Evolutionary conservation across 1,140 invertebrate genomes (phyloP), one percentile per base, ranked within the genome.

Genomic region (Drosophila sturtevanti): DNA sequence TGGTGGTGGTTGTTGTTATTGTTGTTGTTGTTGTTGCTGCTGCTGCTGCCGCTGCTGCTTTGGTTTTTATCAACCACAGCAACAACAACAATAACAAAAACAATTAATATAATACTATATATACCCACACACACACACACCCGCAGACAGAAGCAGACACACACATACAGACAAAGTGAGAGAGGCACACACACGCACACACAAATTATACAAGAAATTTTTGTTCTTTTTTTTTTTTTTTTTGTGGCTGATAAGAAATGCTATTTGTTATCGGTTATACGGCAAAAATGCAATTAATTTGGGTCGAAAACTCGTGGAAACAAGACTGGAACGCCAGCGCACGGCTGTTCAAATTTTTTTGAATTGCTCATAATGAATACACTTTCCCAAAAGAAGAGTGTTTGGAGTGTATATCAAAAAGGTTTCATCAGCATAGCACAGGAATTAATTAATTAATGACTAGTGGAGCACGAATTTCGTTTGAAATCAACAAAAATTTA

Each of bases 51-150:
- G n/a, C 9, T 60, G 35, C 21, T 60, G 41, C 72, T 77, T 59
- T 54, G 55, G 34, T 81, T 86, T 86, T 86, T 86, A 86, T 86
- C 81, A 86, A 78, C 27, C 27, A 31, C 27, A 31, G 37, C 31
- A 59, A n/a, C 56, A 37, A 55, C n/a, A 34, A 18, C 6, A 18
- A 60, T 16, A 60, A 24, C 56, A 22, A 60, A 22, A 21, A 60
- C 12, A 60, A 35, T 37, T 34, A 56, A 56, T 56, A 56, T 34
- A 34, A 31, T 56, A 56, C 54, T 34, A 56, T 34, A 35, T 54
- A 54, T 7, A 22, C 22, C 24, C 14, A 55, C 1, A 55, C 7
- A 31, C 27, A 31, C 4, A 31, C 2, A 14, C 12, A n/a, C 27
- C 22, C 22, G 4, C 2, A 24, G 22, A n/a, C 2, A 31, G 27